phyloP scores from a whole-genome alignment of 2,888 invertebrate species.

The Nemotelus pantherinus region DNA sequence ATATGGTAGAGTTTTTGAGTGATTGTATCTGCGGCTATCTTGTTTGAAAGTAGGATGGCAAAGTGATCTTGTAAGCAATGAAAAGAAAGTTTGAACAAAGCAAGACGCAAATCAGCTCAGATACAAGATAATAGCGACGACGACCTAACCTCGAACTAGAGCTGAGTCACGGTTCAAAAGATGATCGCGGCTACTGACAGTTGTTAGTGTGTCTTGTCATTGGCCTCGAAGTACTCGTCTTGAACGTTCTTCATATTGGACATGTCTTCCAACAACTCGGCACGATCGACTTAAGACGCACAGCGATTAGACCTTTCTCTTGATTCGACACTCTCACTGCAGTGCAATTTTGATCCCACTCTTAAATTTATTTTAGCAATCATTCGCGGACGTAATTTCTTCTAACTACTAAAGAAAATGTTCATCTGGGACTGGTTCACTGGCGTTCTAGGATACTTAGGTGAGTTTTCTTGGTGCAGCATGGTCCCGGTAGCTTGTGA shows the following conservation, averaged over 20 bases:
- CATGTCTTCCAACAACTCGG: background rate
- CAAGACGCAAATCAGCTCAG: conserved; percentile 8
- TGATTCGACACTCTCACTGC: background rate
- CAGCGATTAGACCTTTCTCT: background rate
- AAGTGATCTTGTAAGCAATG: no score
- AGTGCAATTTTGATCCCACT: background rate
- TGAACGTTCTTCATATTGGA: background rate
- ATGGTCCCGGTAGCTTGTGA: background rate
- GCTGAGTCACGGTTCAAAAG: conserved; percentile 48
- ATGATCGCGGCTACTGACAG: conserved; percentile 36
- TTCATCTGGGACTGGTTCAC: conserved; percentile 97
- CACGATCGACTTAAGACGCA: conserved; percentile 2
- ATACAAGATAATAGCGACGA: conserved; percentile 1
- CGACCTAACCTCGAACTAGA: conserved; percentile 47
- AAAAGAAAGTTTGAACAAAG: background rate
- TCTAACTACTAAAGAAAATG: conserved; percentile 67
- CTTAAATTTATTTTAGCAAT: conserved; percentile 8
- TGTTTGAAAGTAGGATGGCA: background rate
- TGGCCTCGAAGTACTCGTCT: background rate
- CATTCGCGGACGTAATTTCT: conserved; percentile 12
- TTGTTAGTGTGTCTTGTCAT: conserved; percentile 33
- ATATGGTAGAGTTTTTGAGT: background rate
- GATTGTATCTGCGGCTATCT: background rate
- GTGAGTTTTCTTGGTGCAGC: conserved; percentile 67
- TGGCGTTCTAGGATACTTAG: conserved; percentile 91